These are phyloP conservation scores for Diarsia rubi DNA, from an alignment of 2,888 invertebrate genomes.

Conservation along the genomic window DNA sequence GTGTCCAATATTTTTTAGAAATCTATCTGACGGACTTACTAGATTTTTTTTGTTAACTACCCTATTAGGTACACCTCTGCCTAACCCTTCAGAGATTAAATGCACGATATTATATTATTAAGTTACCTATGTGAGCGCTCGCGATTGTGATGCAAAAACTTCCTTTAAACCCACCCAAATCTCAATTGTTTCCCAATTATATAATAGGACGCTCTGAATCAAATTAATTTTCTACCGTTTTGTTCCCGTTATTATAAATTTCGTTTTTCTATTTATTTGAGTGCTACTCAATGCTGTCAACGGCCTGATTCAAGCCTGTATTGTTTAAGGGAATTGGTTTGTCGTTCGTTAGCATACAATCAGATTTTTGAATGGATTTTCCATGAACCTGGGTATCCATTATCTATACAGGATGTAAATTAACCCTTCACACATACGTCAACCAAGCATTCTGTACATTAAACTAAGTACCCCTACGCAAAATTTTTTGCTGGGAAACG, in stretches of 20 bases:
- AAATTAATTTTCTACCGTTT: conserved; percentile 51
- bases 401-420: no score
- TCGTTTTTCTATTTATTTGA: conserved; percentile 48
- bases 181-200: conserved; percentile 30
- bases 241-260: conserved; percentile 50
- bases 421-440: no score
- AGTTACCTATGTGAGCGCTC: not conserved
- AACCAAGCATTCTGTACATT: no score
- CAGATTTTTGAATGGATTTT: not conserved
- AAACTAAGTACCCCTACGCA: no score
- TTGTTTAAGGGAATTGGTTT: conserved; percentile 53
- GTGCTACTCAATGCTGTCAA: conserved; percentile 44
- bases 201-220: conserved; percentile 24
- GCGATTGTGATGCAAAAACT: conserved; percentile 14
- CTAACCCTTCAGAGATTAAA: no score
- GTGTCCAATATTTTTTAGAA: no score
- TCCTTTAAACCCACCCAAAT: conserved; percentile 7
- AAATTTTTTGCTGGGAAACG: no score
- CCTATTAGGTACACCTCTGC: no score
- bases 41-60: no score
- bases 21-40: no score
- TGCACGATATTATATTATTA: not conserved
- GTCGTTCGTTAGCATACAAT: conserved; percentile 28
- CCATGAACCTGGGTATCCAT: not conserved
- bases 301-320: conserved; percentile 9